A percentile compares a stretch with the other conserved stretches of the same genome.
Conservation (phyloP, 1,140 invertebrate genomes). For the Notospermus geniculatus region DNA sequence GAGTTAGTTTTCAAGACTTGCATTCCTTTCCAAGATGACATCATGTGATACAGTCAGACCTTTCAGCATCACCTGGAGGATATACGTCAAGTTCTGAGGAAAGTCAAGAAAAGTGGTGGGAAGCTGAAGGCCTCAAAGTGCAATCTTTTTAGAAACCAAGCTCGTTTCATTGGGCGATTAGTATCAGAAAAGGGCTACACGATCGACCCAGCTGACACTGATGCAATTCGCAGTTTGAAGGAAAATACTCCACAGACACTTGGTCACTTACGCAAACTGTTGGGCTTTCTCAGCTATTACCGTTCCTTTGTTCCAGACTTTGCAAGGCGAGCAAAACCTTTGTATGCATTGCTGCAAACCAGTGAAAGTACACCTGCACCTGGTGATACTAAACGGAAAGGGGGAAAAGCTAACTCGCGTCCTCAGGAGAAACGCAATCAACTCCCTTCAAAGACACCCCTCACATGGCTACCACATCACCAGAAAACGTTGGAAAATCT, state of each 20-base stretch:
- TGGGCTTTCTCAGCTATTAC: conserved; percentile 56
- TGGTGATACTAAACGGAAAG: not conserved
- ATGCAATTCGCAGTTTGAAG: conserved; percentile 49
- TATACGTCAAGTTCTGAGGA: conserved; percentile 43
- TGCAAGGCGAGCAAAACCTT: conserved; percentile 30
- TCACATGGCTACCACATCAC: too few species aligned
- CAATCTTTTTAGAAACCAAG: conserved; percentile 18
- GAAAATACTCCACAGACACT: conserved; percentile 33
- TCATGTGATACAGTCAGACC: conserved; percentile 19
- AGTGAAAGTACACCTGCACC: not conserved
- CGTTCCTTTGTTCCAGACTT: conserved; percentile 47
- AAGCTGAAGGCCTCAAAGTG: conserved; percentile 27
- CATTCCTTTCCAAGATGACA: conserved; percentile 26
- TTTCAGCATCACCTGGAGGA: conserved; percentile 25
- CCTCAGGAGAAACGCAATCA: conserved; percentile 26
- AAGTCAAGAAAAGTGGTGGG: conserved; percentile 37
- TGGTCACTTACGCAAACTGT: conserved; percentile 52
- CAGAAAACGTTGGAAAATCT: too few species aligned
- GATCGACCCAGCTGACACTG: conserved; percentile 50
- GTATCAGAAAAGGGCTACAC: conserved; percentile 28
- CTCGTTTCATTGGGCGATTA: conserved; percentile 25
- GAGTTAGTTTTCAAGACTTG: conserved; percentile 16
- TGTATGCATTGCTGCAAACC: conserved; percentile 21
- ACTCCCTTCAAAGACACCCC: not conserved
- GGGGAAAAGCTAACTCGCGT: too few species aligned